phyloP scores from a whole-genome alignment of 1,140 invertebrate genomes.

The Cydia pomonella region DNA sequence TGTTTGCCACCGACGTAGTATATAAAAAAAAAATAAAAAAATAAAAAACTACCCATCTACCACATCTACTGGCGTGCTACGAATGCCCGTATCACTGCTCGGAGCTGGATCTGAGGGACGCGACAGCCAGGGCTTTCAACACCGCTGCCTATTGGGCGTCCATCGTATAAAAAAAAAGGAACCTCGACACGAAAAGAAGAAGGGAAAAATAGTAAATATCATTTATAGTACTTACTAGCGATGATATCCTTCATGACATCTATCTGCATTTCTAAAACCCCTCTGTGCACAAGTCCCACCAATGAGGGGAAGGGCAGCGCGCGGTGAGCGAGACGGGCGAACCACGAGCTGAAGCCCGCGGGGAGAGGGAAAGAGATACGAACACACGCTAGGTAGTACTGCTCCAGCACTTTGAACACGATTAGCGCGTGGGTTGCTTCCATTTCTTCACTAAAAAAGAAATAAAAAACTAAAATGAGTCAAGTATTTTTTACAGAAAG shows the following conservation, averaged over 20 bases:
- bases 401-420: conserved; percentile 87
- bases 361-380: conserved; percentile 91
- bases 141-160: no score
- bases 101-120: no score
- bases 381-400: conserved; percentile 89
- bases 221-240: conserved; percentile 81
- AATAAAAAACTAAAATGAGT: conserved; percentile 47
- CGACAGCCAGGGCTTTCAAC: no score
- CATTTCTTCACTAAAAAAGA: conserved; percentile 88
- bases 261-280: conserved; percentile 91
- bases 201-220: no score
- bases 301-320: conserved; percentile 88
- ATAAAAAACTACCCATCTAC: no score
- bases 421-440: conserved; percentile 84
- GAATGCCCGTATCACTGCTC: no score
- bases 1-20: no score
- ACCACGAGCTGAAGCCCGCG: conserved; percentile 92
- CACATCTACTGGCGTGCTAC: no score
- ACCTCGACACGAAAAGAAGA: no score
- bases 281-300: conserved; percentile 88
- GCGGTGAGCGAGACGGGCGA: conserved; percentile 91
- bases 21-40: no score
- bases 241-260: conserved; percentile 93
- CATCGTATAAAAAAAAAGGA: no score
- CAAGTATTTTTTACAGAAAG: conserved; percentile 28